Evolutionary conservation across 2,113 vertebrate species (phyloP), one percentile per base, ranked within the genome.

Genomic region (Amphilophus citrinellus): DNA sequence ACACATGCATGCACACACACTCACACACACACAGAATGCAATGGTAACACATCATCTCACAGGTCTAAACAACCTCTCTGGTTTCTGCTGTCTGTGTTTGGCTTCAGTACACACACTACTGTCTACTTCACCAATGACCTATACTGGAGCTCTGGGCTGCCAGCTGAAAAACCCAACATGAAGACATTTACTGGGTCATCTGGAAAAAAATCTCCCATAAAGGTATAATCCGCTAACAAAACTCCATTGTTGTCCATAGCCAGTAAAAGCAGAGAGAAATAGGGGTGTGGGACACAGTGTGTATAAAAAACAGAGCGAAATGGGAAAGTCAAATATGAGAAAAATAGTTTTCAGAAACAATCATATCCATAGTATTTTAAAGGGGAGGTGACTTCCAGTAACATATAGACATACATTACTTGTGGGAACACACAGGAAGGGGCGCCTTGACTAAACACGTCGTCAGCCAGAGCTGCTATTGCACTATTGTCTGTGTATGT

Each of bases 381-480:
- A 60, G 68, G 76, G 20, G 60, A 83, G 76, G 73, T 77, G 53
- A 84, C 87, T 78, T 87, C 42, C 80, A 88, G 60, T 84, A 84
- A 90, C 77, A 80, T 75, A 77, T 18, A 73, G 47, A 35, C 18
- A 56, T 27, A 35, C 30, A 14, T 60, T 62, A 37, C 32, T 80
- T 84, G 7, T 5, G 58, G 77, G 7, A 92, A 83, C 18, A 27
- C 8, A 92, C 89, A 96, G 96, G 96, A 97, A 97, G 94, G 94
- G 95, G 96, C 62, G 63, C 94, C 96, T 94, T 89, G 88, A 95
- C 94, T 95, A 97, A 97, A 97, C 76, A 96, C 88, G 17, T 83
- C 75, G 71, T 89, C 90, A 88, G 84, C 83, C 83, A 73, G 85
- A 83, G 84, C 84, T 85, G 44, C 62, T 53, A 11, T 73, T 73